Percentiles rank a stretch among this genome's conserved stretches.
These are phyloP conservation scores for Hippolais icterina DNA, from an alignment of 2,113 vertebrate genomes.

Conservation along the genomic window DNA sequence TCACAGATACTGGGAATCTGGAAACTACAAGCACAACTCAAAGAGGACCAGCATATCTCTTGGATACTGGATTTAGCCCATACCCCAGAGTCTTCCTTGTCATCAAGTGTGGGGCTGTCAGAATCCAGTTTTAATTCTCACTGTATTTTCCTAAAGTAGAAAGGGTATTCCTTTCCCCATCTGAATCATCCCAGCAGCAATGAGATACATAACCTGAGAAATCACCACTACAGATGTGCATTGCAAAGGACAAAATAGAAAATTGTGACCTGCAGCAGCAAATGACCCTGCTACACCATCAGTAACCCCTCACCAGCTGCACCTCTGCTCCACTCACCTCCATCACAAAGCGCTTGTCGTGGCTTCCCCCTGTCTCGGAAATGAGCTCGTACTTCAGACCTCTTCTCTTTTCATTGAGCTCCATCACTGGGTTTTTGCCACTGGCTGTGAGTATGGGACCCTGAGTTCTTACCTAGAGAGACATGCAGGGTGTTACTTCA, in stretches of 20 bases:
- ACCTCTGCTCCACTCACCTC: conserved; percentile 79
- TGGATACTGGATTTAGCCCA: not conserved
- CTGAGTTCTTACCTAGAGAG: conserved; percentile 94
- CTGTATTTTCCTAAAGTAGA: not conserved
- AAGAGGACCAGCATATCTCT: not conserved
- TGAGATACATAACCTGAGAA: not conserved
- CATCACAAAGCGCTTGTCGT: conserved; percentile 98
- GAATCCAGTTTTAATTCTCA: not conserved
- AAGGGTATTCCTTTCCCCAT: not conserved
- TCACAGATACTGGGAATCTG: not conserved
- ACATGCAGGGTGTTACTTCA: not conserved
- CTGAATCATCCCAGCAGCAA: not conserved
- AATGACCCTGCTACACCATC: not conserved
- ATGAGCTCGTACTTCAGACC: conserved; percentile 98
- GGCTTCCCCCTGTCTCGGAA: conserved; percentile 96
- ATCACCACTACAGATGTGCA: not conserved
- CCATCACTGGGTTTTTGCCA: conserved; percentile 99
- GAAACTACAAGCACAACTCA: not conserved
- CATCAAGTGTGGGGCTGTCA: not conserved
- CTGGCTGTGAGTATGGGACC: conserved; percentile 98
- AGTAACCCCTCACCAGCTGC: not conserved
- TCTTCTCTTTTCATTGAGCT: conserved; percentile 96
- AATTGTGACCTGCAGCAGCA: not conserved
- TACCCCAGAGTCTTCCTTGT: not conserved
- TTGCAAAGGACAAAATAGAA: not conserved